Percentiles rank a stretch among this genome's conserved stretches.
Evolutionary conservation across 2,888 invertebrate genomes (phyloP).

Genomic region (Carcina quercana): DNA sequence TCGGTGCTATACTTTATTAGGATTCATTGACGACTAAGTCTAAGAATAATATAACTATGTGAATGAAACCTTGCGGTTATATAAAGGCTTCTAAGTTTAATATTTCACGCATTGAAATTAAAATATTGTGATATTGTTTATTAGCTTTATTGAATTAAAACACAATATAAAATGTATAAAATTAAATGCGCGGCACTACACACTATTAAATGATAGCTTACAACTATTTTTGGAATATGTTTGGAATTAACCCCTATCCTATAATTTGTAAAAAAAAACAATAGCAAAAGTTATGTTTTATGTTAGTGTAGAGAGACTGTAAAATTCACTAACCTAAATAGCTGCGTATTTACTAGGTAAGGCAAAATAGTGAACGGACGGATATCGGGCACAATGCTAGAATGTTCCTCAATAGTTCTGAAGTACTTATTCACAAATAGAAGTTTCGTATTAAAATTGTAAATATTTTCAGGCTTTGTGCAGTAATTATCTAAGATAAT

Average conservation of each 20-base stretch:
- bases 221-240: constrained; percentile 16
- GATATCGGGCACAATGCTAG: constrained; percentile 7
- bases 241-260: constrained; percentile 6
- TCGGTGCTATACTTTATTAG: no score
- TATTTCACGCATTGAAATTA: no score
- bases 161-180: constrained; percentile 16
- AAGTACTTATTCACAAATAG: no score
- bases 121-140: neutral
- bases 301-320: constrained; percentile 7
- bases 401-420: no score
- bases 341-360: constrained; percentile 7
- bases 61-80: no score
- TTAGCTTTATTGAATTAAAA: constrained; percentile 6
- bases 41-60: no score
- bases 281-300: constrained; percentile 1
- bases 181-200: constrained; percentile 17
- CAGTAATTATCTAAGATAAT: no score
- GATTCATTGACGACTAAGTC: no score
- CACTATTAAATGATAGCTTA: constrained; percentile 9
- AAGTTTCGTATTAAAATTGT: no score
- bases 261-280: constrained; percentile 4
- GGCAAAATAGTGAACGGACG: constrained; percentile 12
- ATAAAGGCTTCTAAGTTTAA: no score
- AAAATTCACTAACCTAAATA: constrained; percentile 11
- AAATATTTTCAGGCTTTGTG: no score